Base-by-base conservation (phyloP, 1,140 invertebrate genomes). In the Micrasema minimum region DNA sequence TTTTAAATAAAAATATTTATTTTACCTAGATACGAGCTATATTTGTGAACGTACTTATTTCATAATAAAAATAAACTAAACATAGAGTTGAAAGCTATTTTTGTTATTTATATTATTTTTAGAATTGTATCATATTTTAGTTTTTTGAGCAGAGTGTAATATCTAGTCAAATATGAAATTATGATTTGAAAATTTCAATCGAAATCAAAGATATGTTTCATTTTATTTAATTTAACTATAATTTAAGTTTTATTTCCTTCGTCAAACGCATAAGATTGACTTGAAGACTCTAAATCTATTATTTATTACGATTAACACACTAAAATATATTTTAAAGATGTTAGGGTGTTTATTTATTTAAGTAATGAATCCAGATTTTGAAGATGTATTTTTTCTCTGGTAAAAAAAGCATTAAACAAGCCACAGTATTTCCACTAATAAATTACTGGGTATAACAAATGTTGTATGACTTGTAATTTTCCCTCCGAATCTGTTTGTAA, bases 141-240 rank as follows among this genome's bases (percentile, higher is more conserved):
- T 68, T 75, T 69, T 72, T 72, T 66, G 57, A 59, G 45, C 69
- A 72, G 70, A 75, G 74, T 73, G 71, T 73, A 72, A 70, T 68
- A 71, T 76, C 69, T 76, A 72, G 71, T 76, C 71, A 76, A 68
- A 51, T 16, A 46, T 62, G 35, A 75, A 75, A 61, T 16, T 57
- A 53, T 61, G 69, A 51, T 66, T 71, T 45, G 53, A 66, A 20
- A 41, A 31, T 57, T 57, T 66, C 45, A 68, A 37, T 69, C 37
- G 22, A 46, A 23, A 46, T 69, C 55, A 69, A 55, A 69, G n/a
- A 46, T 59, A 69, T 35, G 38, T 55, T 59, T 71, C 50, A 59
- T 55, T 23, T 59, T 22, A 38, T 59, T 59, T 59, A 38, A 20
- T 18, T 7, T 59, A 59, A 20, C 16, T 41, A 16, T 37, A 35